These are phyloP conservation scores for Hephaestus fuliginosus DNA, from an alignment of 2,797 vertebrate genomes.

Conservation along the genomic window DNA sequence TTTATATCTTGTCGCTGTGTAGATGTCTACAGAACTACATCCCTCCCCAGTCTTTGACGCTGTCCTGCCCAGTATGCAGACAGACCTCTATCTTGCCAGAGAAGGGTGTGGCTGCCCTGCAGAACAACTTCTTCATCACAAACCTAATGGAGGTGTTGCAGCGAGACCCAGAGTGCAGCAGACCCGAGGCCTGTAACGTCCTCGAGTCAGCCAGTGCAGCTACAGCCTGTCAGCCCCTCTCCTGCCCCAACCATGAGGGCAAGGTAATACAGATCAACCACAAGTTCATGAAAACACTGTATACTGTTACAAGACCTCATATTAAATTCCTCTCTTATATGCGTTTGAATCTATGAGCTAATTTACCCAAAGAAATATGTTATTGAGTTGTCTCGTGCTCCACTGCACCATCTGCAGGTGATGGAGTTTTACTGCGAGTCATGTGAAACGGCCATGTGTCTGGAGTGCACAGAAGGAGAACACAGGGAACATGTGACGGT, in stretches of 20 bases:
- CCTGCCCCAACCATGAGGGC: conserved; percentile 97
- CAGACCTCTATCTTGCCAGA: conserved; percentile 97
- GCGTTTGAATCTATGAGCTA: neutral
- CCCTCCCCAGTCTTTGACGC: conserved; percentile 95
- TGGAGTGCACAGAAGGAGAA: conserved; percentile 93
- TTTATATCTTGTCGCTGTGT: conserved; percentile 25
- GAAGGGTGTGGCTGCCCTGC: conserved; percentile 93
- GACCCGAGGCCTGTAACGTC: conserved; percentile 84
- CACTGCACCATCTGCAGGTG: conserved; percentile 86
- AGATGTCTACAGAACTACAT: conserved; percentile 99
- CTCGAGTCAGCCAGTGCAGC: conserved; percentile 89
- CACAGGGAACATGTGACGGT: conserved; percentile 95
- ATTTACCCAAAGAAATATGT: neutral
- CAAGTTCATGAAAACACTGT: neutral
- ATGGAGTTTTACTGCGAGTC: conserved; percentile 98
- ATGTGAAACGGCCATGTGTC: conserved; percentile 97
- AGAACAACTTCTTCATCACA: conserved; percentile 98
- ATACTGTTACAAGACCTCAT: neutral
- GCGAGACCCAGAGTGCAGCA: conserved; percentile 89
- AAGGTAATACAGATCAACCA: conserved; percentile 85
- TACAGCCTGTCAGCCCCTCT: conserved; percentile 90
- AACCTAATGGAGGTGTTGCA: conserved; percentile 97
- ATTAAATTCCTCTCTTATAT: neutral
- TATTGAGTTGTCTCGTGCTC: conserved; percentile 27
- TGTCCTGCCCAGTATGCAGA: conserved; percentile 96